Evolutionary conservation across 2,113 vertebrate genomes (phyloP), one percentile per base, ranked within the genome.

Genomic region (Etia nguti): DNA sequence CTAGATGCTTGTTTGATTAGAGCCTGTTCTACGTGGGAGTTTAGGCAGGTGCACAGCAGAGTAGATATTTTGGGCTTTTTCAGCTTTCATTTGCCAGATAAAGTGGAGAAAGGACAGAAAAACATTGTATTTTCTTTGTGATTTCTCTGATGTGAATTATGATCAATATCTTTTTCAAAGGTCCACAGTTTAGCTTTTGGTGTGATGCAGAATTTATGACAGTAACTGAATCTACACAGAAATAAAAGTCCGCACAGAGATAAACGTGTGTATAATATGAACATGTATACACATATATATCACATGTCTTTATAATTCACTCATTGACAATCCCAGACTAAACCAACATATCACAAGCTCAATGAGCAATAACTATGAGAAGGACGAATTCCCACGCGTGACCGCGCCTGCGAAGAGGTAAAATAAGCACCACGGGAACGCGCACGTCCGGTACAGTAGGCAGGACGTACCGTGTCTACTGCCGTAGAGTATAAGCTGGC

Each of bases 401-500:
- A n/a, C 12, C 83, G 90, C 89, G 85, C 89, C 8, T 15, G 31
- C 20, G 31, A 26, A 8, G 5, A 12, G 2, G n/a, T 18, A 29
- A 73, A 36, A 13, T n/a, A 10, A 11, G 16, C n/a, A 1, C 18
- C 3, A 16, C 75, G 91, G 85, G 93, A 57, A 6, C 94, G 94
- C 93, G 95, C 92, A 94, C 94, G 95, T 29, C 90, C 52, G 10
- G 9, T 52, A 90, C 50, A 15, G 10, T 46, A 20, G 3, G 26
- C 84, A 26, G 87, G 54, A 81, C 86, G 92, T 82, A 7, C 2
- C 2, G n/a, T 6, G 15, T 15, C 79, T 10, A n/a, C 52, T 11
- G 70, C 80, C 41, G 82, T 79, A 82, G 46, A 24, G 77, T 86
- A 77, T 77, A 81, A 91, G 65, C 90, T 57, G 82, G 73, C 84